phyloP scores from a whole-genome alignment of 2,113 vertebrate species.

The Bos indicus region DNA sequence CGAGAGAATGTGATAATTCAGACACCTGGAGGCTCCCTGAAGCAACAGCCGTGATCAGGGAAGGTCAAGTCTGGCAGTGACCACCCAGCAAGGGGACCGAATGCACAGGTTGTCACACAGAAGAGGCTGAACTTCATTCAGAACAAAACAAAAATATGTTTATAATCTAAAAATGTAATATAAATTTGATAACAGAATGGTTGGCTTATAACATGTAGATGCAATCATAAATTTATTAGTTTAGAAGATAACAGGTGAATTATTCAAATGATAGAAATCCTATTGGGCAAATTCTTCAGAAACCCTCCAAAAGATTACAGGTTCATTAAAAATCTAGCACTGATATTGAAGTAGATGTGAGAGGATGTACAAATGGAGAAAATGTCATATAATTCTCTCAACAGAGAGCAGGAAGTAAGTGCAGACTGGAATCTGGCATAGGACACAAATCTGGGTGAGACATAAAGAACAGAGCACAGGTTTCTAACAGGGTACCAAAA shows the following conservation, averaged over 20 bases:
- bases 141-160: neutral
- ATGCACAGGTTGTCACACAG: neutral
- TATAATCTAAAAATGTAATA: neutral
- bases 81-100: accelerated
- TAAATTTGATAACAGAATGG: neutral
- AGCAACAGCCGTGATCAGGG: neutral
- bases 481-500: neutral
- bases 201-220: neutral
- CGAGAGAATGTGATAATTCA: neutral
- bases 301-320: neutral
- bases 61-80: neutral
- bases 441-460: neutral
- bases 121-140: neutral
- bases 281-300: neutral
- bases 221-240: neutral
- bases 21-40: neutral
- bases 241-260: neutral
- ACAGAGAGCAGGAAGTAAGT: neutral
- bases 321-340: neutral
- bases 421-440: neutral
- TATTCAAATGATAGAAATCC: neutral
- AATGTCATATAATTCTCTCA: neutral
- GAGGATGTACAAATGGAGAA: neutral
- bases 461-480: neutral
- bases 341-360: neutral